A percentile compares a stretch with the other conserved stretches of the same genome.
Evolutionary conservation across 2,797 vertebrate species (phyloP).

Genomic region (Pelodytes ibericus): DNA sequence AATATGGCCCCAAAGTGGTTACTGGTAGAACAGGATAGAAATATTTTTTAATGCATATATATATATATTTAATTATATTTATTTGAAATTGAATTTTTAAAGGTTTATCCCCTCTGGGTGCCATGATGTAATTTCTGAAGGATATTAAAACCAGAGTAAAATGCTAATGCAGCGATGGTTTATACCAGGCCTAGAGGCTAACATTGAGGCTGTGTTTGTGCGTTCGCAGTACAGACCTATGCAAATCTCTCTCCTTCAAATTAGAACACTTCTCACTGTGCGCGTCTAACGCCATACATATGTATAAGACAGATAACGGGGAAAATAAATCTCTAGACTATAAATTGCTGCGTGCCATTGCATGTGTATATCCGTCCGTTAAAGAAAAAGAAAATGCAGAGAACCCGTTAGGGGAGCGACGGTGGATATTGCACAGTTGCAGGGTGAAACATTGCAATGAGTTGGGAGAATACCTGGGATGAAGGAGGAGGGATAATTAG

Average conservation of each 20-base stretch:
- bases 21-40: constrained; percentile 48
- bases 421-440: not conserved
- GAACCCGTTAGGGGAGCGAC: not conserved
- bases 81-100: constrained; percentile 73
- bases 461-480: not conserved
- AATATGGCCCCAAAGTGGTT: constrained; percentile 60
- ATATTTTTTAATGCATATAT: constrained; percentile 58
- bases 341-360: not conserved
- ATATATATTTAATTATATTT: constrained; percentile 68
- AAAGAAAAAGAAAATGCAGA: not conserved
- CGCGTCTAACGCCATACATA: constrained; percentile 29
- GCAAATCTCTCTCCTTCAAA: constrained; percentile 29
- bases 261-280: constrained; percentile 22
- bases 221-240: constrained; percentile 34
- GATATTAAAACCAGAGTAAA: constrained; percentile 71
- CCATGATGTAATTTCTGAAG: constrained; percentile 68
- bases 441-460: too few relatives aligned
- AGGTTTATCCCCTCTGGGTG: constrained; percentile 67
- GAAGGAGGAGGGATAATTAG: too few relatives aligned
- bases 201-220: constrained; percentile 29
- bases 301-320: constrained; percentile 20
- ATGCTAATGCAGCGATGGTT: constrained; percentile 48
- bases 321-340: constrained; percentile 14
- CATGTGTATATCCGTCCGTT: not conserved
- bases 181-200: constrained; percentile 17